Evolutionary conservation across 2,113 vertebrate genomes (phyloP), one percentile per base, ranked within the genome.

Genomic region (Brachyistius frenatus): DNA sequence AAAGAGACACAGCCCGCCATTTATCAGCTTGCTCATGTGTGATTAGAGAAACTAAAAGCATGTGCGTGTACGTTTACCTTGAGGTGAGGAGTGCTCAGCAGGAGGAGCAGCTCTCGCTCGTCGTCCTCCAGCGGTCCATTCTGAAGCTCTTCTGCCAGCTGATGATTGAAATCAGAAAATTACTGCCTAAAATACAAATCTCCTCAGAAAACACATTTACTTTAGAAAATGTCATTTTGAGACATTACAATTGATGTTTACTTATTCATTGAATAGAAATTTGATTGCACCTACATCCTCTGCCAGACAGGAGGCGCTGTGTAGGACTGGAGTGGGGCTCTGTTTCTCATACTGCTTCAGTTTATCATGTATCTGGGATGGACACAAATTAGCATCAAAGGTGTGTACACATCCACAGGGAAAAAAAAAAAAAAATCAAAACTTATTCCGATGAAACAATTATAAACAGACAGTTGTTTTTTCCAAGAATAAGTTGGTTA

Each of bases 121-220:
- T 98, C 97, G 0, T 92, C 90, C 76, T 94, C 96, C 88, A 96
- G 92, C 0, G 94, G 91, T 53, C 96, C 89, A 0, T 92, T 96
- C 93, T 98, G 97, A 78, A 99, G 90, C 82, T 98, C 97, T 75
- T 99, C 97, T 66, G 96, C 95, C 76, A 99, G 94, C 97, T 98
- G 89, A 9, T 44, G 57, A 87, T 47, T 36, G 31, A 57, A 73
- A 82, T 55, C 68, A 81, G 14, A 66, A 74, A 44, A 31, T 15
- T 32, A 41, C 15, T 23, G 23, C 23, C 23, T 23, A 23, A 23
- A 23, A 23, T 23, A 23, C 23, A 23, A 23, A 23, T 15, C 39
- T 37, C 7, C 5, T 60, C 2, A 31, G 36, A 33, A 39, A 53
- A 54, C 6, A 15, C 15, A 41, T 30, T 16, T 62, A 41, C 47